Conservation (phyloP, 2,113 vertebrate species). For the Charadrius vociferus region DNA sequence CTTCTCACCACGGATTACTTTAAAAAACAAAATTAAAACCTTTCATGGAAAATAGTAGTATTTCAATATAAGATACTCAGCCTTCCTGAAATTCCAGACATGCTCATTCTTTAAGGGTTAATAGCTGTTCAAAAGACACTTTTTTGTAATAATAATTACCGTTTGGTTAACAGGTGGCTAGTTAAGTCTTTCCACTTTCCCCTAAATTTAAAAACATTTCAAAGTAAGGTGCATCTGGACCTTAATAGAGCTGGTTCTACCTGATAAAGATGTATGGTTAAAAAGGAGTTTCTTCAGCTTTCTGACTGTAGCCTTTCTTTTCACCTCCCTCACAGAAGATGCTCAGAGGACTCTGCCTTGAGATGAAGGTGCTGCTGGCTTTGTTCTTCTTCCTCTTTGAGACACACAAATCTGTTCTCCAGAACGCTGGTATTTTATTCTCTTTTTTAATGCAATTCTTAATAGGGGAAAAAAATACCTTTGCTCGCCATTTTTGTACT, state of each 20-base stretch:
- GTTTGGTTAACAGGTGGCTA: not conserved
- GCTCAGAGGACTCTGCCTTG: not conserved
- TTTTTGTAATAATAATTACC: not conserved
- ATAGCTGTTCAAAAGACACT: not conserved
- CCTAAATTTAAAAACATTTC: not conserved
- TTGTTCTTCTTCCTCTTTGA: not conserved
- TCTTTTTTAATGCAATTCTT: not conserved
- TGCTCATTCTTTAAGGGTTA: not conserved
- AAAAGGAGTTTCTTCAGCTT: not conserved
- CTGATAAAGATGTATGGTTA: not conserved
- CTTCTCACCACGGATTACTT: not conserved
- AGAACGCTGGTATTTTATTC: slow-evolving; percentile 37
- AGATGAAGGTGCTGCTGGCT: slow-evolving; percentile 43
- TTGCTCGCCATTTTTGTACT: not conserved
- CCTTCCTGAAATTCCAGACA: not conserved
- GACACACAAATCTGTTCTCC: not conserved
- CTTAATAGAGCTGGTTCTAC: not conserved
- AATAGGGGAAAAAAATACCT: too few species aligned
- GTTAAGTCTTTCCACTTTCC: not conserved
- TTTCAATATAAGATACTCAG: not conserved
- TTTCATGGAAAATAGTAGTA: not conserved
- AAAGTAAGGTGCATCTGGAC: not conserved
- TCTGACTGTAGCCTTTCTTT: not conserved
- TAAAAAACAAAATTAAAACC: not conserved
- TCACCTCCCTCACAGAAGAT: not conserved